These are phyloP conservation scores for Cranoglanis bouderius DNA, from an alignment of 2,113 vertebrate species.

Conservation along the genomic window DNA sequence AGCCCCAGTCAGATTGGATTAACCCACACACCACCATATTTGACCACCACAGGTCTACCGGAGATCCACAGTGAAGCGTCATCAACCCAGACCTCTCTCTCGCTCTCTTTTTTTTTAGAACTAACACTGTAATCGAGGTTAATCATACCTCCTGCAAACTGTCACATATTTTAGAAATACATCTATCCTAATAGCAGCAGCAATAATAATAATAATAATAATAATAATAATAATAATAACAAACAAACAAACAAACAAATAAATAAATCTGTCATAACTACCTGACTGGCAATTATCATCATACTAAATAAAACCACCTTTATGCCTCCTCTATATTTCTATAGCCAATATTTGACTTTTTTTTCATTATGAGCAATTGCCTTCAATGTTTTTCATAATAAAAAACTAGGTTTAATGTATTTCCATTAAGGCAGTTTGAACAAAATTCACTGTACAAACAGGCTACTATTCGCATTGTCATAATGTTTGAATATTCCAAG, in stretches of 20 bases:
- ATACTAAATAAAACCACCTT: neutral
- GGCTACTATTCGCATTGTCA: neutral
- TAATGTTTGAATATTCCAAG: neutral
- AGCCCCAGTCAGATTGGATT: constrained; percentile 37
- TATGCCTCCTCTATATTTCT: neutral
- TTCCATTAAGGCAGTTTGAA: neutral
- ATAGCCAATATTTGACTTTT: neutral
- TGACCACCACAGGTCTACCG: constrained; percentile 31
- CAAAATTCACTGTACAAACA: neutral
- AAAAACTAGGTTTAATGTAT: neutral
- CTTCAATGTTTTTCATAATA: neutral
- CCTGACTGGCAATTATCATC: neutral
- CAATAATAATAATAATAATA: neutral
- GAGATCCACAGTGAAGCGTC: constrained; percentile 15
- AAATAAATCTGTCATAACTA: neutral
- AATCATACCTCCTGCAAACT: constrained; percentile 1
- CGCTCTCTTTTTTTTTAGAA: neutral
- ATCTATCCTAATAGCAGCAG: neutral
- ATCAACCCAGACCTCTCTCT: neutral
- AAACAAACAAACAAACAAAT: neutral
- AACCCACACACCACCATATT: constrained; percentile 37
- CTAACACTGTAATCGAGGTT: constrained; percentile 9
- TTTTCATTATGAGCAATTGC: neutral
- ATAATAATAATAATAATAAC: too few species aligned
- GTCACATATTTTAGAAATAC: neutral